Evolutionary conservation across 2,797 vertebrate genomes (phyloP), one percentile per base, ranked within the genome.

Genomic region (Pyrocephalus nanus): DNA sequence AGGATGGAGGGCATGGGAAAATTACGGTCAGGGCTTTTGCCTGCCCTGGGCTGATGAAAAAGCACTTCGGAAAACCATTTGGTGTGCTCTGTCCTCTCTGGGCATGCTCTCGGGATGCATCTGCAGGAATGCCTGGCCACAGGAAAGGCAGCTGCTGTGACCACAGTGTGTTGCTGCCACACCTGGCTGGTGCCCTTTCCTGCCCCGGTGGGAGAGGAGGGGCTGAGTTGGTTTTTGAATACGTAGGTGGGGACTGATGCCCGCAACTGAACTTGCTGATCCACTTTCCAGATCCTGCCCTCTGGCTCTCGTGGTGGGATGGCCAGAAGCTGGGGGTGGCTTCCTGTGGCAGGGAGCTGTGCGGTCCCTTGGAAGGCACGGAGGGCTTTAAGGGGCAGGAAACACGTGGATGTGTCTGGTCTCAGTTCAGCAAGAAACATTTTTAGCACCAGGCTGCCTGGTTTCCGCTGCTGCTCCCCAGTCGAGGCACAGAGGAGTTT

Each of bases 301-400:
- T 75, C 47, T 50, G 45, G 22, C 23, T 50, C 4, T 21, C 2
- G 0, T 26, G 6, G 2, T 7, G 26, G 48, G 54, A 51, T 22
- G 27, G 42, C 17, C 36, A 26, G 2, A 1, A n/a, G n/a, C 7
- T 2, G 11, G 17, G 11, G 19, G 12, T 6, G 8, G 22, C 38
- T 55, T 36, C n/a, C 43, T 1, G 0, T 3, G 26, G 7, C 45
- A 11, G 29, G 38, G 62, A 54, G 53, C 27, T n/a, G 25, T 0
- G 1, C 9, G 14, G 15, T 23, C 13, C 27, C 5, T 3, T 3
- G 2, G 22, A 42, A 27, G 26, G 6, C 29, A 9, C 0, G 0
- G 21, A 74, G 25, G 26, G 32, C 18, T 64, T 34, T 23, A 16
- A 67, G 45, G 21, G 30, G 54, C 38, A 26, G 80, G 66, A 73